Base-by-base conservation (phyloP, 2,113 vertebrate species). In the Muscicapa adusta region DNA sequence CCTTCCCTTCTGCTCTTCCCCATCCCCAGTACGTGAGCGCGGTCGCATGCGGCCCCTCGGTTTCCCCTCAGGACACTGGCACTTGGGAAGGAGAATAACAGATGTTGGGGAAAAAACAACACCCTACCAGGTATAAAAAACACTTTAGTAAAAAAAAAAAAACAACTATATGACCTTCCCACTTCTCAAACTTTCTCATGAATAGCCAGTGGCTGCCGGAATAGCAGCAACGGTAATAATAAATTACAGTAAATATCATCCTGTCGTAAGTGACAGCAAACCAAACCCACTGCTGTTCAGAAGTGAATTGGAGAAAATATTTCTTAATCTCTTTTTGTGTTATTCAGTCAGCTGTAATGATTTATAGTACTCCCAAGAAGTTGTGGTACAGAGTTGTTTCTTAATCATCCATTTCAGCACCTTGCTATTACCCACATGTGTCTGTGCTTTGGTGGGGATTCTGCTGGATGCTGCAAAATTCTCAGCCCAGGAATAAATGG, bases 211-310 rank as follows among this genome's bases (percentile, higher is more conserved):
- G 78, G 82, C 56, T 0, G 6, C 82, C 4, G 10, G 82, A 84
- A 75, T 34, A 90, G 65, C 85, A 77, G 74, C 60, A 70, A 63
- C 9, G 16, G 40, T 43, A 88, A 71, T 70, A 94, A 95, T 94
- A 94, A 94, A 95, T 95, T 90, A 89, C 63, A 90, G 93, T 83
- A 96, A 97, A 94, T 95, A 93, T 83, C 85, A 54, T 20, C 82
- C 82, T 97, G 94, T 77, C 73, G 26, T 61, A 85, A 93, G 57
- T 88, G 93, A 97, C 91, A 93, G 96, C 67, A 91, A 93, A 94
- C 87, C 89, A 95, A 96, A 83, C 88, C 93, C 91, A 89, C 94
- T 88, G 93, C 94, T 96, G 91, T 89, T 96, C 91, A 86, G 85
- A 91, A 96, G 88, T 85, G 95, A 96, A 95, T 90, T 81, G 82